Evolutionary conservation across 2,888 invertebrate species (phyloP).

Genomic region (Catocala fraxini): DNA sequence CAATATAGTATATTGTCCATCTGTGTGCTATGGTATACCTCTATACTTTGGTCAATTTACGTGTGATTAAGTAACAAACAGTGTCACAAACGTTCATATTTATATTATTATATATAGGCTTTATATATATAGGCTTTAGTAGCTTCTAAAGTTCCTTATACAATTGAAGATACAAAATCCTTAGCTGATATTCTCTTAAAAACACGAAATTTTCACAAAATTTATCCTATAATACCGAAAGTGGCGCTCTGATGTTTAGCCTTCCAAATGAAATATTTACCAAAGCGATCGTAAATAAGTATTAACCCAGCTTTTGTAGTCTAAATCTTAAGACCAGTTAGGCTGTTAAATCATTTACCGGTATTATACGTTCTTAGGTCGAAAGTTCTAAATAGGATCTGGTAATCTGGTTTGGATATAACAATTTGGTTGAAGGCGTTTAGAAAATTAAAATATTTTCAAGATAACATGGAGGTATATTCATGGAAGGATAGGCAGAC

Average conservation of each 20-base stretch:
- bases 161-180: too few relatives aligned
- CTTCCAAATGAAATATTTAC: conserved; percentile 35
- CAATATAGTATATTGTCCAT: too few relatives aligned
- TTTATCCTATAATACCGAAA: conserved; percentile 19
- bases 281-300: conserved; percentile 48
- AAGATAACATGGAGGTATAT: too few relatives aligned
- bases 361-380: conserved; percentile 30
- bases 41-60: too few relatives aligned
- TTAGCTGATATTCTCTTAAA: too few relatives aligned
- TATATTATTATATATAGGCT: too few relatives aligned
- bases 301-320: conserved; percentile 45
- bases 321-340: conserved; percentile 31
- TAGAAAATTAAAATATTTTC: background rate
- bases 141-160: too few relatives aligned
- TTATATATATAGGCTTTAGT: too few relatives aligned
- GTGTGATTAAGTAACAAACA: too few relatives aligned
- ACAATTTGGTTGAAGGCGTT: background rate
- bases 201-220: background rate
- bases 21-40: too few relatives aligned
- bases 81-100: too few relatives aligned
- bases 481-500: too few relatives aligned
- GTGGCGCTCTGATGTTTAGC: conserved; percentile 28
- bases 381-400: conserved; percentile 31
- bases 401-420: conserved; percentile 33
- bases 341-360: conserved; percentile 45